phyloP scores from a whole-genome alignment of 2,113 vertebrate genomes.

The Tragelaphus scriptus region DNA sequence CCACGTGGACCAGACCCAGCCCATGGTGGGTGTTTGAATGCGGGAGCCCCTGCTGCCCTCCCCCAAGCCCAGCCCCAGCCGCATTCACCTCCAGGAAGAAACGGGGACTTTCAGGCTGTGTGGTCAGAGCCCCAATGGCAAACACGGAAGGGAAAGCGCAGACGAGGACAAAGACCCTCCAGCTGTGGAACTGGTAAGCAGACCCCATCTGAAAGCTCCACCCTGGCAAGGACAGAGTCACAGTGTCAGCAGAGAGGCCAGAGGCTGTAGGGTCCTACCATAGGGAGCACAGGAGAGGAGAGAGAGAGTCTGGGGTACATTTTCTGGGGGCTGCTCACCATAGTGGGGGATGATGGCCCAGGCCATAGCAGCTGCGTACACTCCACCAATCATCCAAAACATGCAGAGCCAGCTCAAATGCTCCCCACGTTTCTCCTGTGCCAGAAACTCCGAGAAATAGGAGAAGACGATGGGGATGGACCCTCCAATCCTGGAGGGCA shows the following conservation, averaged over 20 bases:
- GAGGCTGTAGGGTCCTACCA: background rate
- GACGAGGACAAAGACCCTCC: conserved; percentile 97
- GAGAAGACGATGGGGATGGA: conserved; percentile 99
- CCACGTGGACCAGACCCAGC: background rate
- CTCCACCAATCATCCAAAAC: conserved; percentile 99
- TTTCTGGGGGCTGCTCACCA: conserved; percentile 78
- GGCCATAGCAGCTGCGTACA: conserved; percentile 97
- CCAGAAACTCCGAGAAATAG: conserved; percentile 98
- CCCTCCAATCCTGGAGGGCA: conserved; percentile 88
- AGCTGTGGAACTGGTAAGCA: conserved; percentile 98
- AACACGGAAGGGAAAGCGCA: conserved; percentile 97
- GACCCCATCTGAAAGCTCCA: conserved; percentile 99
- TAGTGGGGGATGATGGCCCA: conserved; percentile 99
- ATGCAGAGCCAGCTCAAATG: conserved; percentile 99
- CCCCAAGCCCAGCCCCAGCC: background rate
- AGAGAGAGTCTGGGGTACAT: background rate
- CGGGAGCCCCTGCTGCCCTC: background rate
- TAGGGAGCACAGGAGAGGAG: background rate
- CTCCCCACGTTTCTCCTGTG: conserved; percentile 97
- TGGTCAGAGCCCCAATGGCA: conserved; percentile 95
- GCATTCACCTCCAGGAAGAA: conserved; percentile 93
- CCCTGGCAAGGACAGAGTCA: conserved; percentile 75
- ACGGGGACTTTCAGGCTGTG: conserved; percentile 97
- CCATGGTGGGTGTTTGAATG: background rate
- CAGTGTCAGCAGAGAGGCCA: background rate